These are phyloP conservation scores for Epinephelus lanceolatus DNA, from an alignment of 2,113 vertebrate genomes.

Conservation along the genomic window DNA sequence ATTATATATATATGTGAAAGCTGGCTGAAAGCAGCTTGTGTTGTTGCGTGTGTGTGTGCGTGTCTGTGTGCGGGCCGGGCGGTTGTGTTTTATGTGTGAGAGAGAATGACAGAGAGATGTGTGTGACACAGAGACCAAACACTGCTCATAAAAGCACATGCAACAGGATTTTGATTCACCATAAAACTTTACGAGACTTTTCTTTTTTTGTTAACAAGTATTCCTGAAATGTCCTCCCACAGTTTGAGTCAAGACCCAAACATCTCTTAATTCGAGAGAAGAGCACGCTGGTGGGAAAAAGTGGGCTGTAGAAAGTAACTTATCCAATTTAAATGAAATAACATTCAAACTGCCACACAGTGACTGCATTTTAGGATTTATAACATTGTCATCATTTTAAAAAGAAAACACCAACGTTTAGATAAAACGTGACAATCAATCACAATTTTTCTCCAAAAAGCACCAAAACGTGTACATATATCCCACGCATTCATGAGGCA, in stretches of 20 bases:
- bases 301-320: not conserved
- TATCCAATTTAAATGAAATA: not conserved
- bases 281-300: too few species aligned
- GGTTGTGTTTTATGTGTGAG: not conserved
- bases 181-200: conserved; percentile 29
- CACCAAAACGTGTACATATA: too few species aligned
- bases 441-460: too few species aligned
- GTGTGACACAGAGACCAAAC: conserved; percentile 17
- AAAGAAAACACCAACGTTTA: too few species aligned
- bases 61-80: not conserved
- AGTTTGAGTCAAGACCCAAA: not conserved
- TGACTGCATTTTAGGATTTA: not conserved
- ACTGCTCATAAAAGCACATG: not conserved
- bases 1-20: too few species aligned
- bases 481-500: too few species aligned
- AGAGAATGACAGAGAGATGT: not conserved
- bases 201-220: conserved; percentile 11
- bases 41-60: not conserved
- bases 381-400: too few species aligned
- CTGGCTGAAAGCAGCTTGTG: conserved; percentile 3
- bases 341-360: not conserved
- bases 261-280: not conserved
- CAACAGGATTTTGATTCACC: conserved; percentile 31
- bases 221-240: conserved; percentile 34
- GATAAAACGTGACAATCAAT: too few species aligned